Conservation (phyloP, 2,113 vertebrate genomes). For the Psettodes erumei region DNA sequence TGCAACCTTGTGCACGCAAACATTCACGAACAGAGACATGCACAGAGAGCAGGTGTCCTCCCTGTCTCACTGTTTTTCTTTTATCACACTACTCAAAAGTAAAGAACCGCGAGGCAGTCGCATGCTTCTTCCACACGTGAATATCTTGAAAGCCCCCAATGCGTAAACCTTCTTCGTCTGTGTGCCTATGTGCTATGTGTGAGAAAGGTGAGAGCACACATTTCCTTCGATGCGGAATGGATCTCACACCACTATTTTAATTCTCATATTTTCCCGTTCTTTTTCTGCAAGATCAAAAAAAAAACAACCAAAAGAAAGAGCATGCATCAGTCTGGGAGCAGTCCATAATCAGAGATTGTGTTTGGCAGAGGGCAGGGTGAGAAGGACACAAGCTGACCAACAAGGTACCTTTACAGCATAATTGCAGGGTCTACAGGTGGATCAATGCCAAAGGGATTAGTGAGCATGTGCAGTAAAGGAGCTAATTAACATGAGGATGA, state of each 20-base stretch:
- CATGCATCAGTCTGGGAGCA: slow-evolving; percentile 27
- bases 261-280: not conserved
- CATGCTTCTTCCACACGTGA: slow-evolving; percentile 30
- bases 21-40: slow-evolving; percentile 29
- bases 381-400: slow-evolving; percentile 63
- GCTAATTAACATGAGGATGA: slow-evolving; percentile 75
- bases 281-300: not conserved
- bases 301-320: slow-evolving; percentile 5
- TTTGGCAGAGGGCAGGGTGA: slow-evolving; percentile 44
- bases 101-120: slow-evolving; percentile 50
- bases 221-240: slow-evolving; percentile 17
- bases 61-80: slow-evolving; percentile 25
- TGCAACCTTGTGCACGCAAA: slow-evolving; percentile 45
- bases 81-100: slow-evolving; percentile 63
- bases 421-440: slow-evolving; percentile 75
- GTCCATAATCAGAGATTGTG: slow-evolving; percentile 46
- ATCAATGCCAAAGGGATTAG: slow-evolving; percentile 58
- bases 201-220: slow-evolving; percentile 12
- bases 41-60: slow-evolving; percentile 9
- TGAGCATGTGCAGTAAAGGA: slow-evolving; percentile 66
- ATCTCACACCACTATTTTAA: slow-evolving; percentile 20
- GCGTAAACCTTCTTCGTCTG: slow-evolving; percentile 38
- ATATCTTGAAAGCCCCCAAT: slow-evolving; percentile 32
- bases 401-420: slow-evolving; percentile 59
- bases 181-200: slow-evolving; percentile 2